phyloP scores from a whole-genome alignment of 2,113 vertebrate species.

The Malurus elegans region DNA sequence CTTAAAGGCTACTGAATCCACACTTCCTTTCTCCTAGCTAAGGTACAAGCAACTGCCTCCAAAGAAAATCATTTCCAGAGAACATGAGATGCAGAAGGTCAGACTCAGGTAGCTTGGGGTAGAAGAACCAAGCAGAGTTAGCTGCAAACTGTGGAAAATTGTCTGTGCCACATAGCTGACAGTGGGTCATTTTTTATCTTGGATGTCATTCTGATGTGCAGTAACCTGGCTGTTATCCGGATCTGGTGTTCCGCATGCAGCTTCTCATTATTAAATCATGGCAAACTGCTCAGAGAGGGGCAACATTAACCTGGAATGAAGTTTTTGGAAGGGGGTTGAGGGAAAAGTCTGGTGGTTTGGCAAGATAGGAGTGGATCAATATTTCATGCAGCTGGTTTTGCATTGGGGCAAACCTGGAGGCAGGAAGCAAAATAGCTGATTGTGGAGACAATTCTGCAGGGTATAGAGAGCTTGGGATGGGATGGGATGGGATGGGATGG shows the following conservation, averaged over 20 bases:
- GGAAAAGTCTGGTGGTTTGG: neutral
- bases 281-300: neutral
- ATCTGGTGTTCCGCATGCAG: neutral
- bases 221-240: neutral
- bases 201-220: neutral
- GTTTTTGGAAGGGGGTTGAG: neutral
- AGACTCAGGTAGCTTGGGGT: neutral
- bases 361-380: accelerated
- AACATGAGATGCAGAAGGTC: neutral
- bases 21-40: neutral
- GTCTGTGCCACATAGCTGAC: neutral
- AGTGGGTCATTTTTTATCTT: neutral
- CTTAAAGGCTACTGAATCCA: neutral
- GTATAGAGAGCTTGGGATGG: neutral
- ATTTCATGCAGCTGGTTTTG: neutral
- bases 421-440: neutral
- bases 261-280: neutral
- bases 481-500: neutral
- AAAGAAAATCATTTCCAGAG: neutral
- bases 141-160: neutral
- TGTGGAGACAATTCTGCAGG: neutral
- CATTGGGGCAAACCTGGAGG: neutral
- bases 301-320: neutral
- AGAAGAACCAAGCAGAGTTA: neutral
- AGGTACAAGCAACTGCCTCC: neutral